Evolutionary conservation across 2,113 vertebrate genomes (phyloP).

Genomic region (Taurulus bubalis): DNA sequence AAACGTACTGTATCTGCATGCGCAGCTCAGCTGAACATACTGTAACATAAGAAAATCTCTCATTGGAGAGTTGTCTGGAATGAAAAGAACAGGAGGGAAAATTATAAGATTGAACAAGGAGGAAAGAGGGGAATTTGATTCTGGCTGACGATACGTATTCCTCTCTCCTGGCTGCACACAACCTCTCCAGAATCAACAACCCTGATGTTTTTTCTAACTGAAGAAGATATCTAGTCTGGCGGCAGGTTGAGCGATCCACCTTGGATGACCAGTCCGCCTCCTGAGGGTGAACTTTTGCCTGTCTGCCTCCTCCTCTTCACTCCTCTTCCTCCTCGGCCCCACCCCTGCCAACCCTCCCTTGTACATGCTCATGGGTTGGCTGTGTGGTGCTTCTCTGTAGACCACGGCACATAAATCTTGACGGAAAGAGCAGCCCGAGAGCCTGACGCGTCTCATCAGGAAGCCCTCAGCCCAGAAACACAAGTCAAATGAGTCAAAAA

Average conservation of each 20-base stretch:
- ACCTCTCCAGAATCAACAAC: slow-evolving; percentile 74
- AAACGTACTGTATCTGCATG: slow-evolving; percentile 43
- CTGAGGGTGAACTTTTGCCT: slow-evolving; percentile 68
- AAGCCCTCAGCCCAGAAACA: slow-evolving; percentile 1
- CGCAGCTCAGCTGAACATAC: slow-evolving; percentile 55
- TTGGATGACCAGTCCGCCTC: slow-evolving; percentile 42
- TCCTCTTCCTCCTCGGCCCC: slow-evolving; percentile 6
- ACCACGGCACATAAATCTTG: slow-evolving; percentile 59
- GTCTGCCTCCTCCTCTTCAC: slow-evolving; percentile 49
- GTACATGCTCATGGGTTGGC: slow-evolving; percentile 1
- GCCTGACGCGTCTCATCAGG: slow-evolving; percentile 7
- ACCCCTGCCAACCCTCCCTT: slow-evolving; percentile 32
- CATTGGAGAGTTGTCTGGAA: slow-evolving; percentile 14
- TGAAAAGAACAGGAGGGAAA: slow-evolving; percentile 9
- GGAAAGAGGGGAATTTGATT: slow-evolving; percentile 32
- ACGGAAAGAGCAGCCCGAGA: slow-evolving; percentile 17
- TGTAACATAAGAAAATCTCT: slow-evolving; percentile 6
- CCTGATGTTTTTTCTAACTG: slow-evolving; percentile 29
- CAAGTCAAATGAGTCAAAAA: background rate
- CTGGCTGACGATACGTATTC: slow-evolving; percentile 38
- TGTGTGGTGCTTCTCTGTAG: slow-evolving; percentile 35
- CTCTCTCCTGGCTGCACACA: slow-evolving; percentile 36
- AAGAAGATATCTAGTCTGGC: slow-evolving; percentile 52
- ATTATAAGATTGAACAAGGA: background rate
- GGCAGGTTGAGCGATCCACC: slow-evolving; percentile 23